These are phyloP conservation scores for Aplysina aerophoba DNA, from an alignment of 37 sponge, comb jelly and placozoan genomes.

Conservation along the genomic window DNA sequence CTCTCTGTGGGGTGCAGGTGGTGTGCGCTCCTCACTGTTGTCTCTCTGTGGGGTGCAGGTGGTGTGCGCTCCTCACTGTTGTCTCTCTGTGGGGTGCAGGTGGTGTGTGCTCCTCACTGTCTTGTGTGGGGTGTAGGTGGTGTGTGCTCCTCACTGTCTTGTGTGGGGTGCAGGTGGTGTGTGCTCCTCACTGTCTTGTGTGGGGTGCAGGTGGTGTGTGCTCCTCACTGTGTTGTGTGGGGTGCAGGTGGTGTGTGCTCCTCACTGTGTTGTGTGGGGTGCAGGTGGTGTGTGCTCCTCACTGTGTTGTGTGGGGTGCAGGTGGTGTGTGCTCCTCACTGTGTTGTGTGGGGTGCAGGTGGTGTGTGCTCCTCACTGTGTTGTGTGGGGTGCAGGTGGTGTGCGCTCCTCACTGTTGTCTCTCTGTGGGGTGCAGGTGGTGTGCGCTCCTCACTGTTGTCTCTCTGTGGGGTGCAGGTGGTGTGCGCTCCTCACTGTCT, in stretches of 20 bases:
- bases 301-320: no score
- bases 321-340: background rate
- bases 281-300: background rate
- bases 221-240: background rate
- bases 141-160: background rate
- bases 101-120: background rate
- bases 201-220: background rate
- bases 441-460: background rate
- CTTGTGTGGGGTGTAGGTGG: no score
- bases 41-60: no score
- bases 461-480: no score
- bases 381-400: no score
- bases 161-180: conserved; percentile 17
- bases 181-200: background rate
- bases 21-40: background rate
- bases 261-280: no score
- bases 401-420: background rate
- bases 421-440: no score
- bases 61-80: background rate
- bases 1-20: no score
- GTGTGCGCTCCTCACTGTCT: background rate
- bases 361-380: background rate
- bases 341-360: no score
- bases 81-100: no score
- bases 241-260: background rate